phyloP scores from a whole-genome alignment of 2,113 vertebrate genomes.

The Canis aureus region DNA sequence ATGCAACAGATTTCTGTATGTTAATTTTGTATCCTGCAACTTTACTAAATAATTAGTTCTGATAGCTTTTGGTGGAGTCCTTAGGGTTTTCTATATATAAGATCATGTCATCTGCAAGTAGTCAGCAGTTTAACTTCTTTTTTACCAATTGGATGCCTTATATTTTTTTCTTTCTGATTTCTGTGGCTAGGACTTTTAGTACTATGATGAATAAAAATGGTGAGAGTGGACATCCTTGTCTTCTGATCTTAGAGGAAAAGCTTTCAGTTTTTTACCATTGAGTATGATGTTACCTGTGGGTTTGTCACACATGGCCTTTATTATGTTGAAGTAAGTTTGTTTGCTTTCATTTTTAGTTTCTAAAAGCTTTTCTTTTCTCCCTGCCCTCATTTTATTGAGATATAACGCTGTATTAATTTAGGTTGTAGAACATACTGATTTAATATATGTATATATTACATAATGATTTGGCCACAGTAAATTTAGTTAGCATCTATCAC shows the following conservation, averaged over 20 bases:
- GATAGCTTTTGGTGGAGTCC: background rate
- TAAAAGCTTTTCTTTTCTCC: background rate
- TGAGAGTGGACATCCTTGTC: background rate
- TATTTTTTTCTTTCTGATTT: background rate
- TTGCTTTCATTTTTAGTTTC: conserved; percentile 54
- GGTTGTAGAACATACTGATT: background rate
- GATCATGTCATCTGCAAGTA: background rate
- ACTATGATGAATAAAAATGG: background rate
- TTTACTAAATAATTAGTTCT: background rate
- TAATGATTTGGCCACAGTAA: background rate
- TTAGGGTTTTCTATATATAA: background rate
- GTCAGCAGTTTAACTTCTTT: background rate
- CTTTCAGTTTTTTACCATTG: background rate
- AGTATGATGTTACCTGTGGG: background rate
- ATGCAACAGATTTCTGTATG: background rate
- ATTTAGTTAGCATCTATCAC: background rate
- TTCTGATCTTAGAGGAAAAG: background rate
- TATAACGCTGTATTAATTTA: background rate
- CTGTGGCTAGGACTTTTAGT: background rate
- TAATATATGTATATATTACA: background rate
- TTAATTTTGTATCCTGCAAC: background rate
- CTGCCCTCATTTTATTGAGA: background rate
- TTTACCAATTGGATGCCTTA: background rate
- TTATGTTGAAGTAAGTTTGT: background rate
- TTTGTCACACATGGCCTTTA: background rate